These are phyloP conservation scores for Rhadina sibilatrix DNA, from an alignment of 2,113 vertebrate genomes.

Conservation along the genomic window DNA sequence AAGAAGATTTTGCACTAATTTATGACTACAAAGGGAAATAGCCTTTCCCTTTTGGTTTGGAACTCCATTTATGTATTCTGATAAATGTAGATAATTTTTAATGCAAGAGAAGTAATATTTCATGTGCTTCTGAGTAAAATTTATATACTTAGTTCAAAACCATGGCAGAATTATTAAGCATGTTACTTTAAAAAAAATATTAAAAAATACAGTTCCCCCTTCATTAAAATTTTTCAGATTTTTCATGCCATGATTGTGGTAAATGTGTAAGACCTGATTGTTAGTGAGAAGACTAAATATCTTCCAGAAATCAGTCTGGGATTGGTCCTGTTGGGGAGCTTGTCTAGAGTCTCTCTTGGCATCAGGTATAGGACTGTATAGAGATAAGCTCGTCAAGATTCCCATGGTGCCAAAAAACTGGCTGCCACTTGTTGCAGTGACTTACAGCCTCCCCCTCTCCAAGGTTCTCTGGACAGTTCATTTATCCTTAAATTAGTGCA, in stretches of 20 bases:
- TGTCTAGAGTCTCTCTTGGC: background rate
- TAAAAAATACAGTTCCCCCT: rapidly evolving
- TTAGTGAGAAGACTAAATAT: background rate
- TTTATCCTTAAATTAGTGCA: background rate
- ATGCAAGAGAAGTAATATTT: background rate
- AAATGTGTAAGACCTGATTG: background rate
- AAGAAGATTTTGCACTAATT: background rate
- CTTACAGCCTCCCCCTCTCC: background rate
- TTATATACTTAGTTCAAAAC: background rate
- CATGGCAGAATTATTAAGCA: background rate
- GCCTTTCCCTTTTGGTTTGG: background rate
- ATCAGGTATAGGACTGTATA: background rate
- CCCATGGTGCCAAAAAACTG: background rate
- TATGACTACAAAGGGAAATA: background rate
- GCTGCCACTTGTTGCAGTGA: background rate
- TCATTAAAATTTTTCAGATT: background rate
- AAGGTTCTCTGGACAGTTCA: background rate
- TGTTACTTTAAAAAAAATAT: background rate
- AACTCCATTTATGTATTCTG: background rate
- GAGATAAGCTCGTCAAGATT: background rate
- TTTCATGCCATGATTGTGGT: rapidly evolving
- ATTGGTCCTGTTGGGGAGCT: background rate
- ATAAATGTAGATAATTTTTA: background rate
- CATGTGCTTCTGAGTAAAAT: background rate
- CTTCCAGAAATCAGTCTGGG: background rate